A percentile compares a stretch with the other conserved stretches of the same genome.
Conservation (phyloP, 2,888 invertebrate species). For the Eupithecia vulgata region DNA sequence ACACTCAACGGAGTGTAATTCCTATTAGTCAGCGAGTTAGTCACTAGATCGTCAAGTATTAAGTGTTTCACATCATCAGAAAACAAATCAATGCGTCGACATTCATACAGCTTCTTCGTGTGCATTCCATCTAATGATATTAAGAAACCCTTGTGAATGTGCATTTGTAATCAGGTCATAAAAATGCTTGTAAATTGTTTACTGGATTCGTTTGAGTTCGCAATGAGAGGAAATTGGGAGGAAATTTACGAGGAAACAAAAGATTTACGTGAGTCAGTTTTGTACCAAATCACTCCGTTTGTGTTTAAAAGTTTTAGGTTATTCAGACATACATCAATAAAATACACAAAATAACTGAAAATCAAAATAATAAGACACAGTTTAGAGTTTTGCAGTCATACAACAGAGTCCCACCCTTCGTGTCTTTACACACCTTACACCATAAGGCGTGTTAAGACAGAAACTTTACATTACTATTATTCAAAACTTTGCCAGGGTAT, state of each 20-base stretch:
- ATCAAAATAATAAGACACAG: neutral
- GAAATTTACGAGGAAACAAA: no score
- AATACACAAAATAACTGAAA: neutral
- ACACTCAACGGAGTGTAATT: neutral
- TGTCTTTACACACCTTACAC: no score
- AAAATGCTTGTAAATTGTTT: neutral
- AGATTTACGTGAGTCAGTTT: neutral
- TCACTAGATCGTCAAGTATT: neutral
- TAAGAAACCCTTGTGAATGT: conserved; percentile 39
- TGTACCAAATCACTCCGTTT: neutral
- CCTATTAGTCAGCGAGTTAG: conserved; percentile 6
- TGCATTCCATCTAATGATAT: conserved; percentile 37
- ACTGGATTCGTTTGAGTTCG: neutral
- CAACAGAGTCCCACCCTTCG: no score
- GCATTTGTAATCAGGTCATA: conserved; percentile 23
- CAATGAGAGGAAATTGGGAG: neutral
- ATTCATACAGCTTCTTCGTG: conserved; percentile 28
- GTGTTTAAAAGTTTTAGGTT: neutral
- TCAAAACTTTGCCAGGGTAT: no score
- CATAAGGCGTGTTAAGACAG: no score
- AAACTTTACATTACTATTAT: no score
- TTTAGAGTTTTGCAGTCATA: neutral
- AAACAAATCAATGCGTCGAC: neutral
- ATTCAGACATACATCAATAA: neutral
- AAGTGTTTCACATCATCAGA: neutral